A percentile compares a stretch with the other conserved stretches of the same genome.
These are phyloP conservation scores for Erebia epiphron DNA, from an alignment of 2,888 invertebrate species.

Conservation along the genomic window DNA sequence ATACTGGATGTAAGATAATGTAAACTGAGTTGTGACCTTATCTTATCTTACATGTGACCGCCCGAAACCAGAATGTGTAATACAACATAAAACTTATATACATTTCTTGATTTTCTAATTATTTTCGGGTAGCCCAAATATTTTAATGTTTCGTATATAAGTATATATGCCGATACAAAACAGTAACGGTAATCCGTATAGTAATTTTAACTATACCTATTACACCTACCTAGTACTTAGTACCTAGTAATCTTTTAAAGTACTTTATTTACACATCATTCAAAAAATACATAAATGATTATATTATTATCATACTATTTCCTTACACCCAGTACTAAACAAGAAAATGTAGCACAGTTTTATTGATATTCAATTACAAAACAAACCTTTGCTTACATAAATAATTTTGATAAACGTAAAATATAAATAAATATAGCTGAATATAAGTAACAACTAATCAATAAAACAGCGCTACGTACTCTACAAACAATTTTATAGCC, in stretches of 20 bases:
- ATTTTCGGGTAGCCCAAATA: not conserved
- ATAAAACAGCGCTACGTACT: constrained; percentile 18
- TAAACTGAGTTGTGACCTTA: not conserved
- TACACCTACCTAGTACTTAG: no score
- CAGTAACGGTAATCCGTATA: not conserved
- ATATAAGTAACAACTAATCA: not conserved
- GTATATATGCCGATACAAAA: not conserved
- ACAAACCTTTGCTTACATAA: no score
- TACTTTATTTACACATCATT: no score
- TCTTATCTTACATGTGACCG: not conserved
- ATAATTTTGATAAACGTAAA: no score
- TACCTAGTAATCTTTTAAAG: no score
- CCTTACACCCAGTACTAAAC: not conserved
- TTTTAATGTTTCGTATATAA: not conserved
- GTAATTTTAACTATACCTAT: not conserved
- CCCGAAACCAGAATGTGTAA: not conserved
- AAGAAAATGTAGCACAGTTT: not conserved
- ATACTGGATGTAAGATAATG: constrained; percentile 1
- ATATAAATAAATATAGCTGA: not conserved
- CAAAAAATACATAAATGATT: no score
- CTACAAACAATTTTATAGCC: not conserved
- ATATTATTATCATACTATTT: not conserved
- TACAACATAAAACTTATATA: not conserved
- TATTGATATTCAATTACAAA: not conserved
- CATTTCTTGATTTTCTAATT: not conserved